Evolutionary conservation across 2,113 vertebrate genomes (phyloP), one percentile per base, ranked within the genome.

Genomic region (Piprites chloris): DNA sequence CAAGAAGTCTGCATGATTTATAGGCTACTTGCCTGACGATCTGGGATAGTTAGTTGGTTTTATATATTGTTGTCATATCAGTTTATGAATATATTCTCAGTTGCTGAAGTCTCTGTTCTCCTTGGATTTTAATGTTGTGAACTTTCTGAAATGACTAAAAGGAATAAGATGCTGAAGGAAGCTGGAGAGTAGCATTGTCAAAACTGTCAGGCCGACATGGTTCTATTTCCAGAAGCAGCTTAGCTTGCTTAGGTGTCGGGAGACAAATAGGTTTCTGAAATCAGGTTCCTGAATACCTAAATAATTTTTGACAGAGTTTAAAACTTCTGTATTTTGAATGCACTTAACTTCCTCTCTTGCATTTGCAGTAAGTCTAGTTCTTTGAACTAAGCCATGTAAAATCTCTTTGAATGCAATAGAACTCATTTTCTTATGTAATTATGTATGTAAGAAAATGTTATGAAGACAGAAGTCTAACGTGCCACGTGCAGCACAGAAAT

Each of bases 41-140:
- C 78, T 41, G 77, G 89, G 65, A 37, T 85, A 92, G 91, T 85
- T 75, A 92, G 93, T 23, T 62, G 90, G 58, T 77, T 95, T 86
- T 87, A 73, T 49, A 86, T 83, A 11, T 75, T 75, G 75, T 87
- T 89, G 72, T 89, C 5, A 2, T 63, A 75, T 68, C 74, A 50
- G 52, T 95, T 91, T 79, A 69, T 80, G 80, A 96, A 94, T 94
- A 81, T 65, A 91, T 97, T 97, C 97, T 84, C 91, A 90, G 79
- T 85, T 93, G 85, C 80, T 91, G 73, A 83, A 92, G 80, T 90
- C 32, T 94, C 42, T 86, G 65, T 93, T 92, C 55, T 94, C 69
- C 87, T 59, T 68, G 66, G 89, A 49, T 96, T 90, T 90, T 65
- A 56, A 61, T 46, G 28, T 46, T 76, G 33, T 55, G 65, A 92